Evolutionary conservation across 2,113 vertebrate genomes (phyloP).

Genomic region (Herpailurus yagouaroundi): DNA sequence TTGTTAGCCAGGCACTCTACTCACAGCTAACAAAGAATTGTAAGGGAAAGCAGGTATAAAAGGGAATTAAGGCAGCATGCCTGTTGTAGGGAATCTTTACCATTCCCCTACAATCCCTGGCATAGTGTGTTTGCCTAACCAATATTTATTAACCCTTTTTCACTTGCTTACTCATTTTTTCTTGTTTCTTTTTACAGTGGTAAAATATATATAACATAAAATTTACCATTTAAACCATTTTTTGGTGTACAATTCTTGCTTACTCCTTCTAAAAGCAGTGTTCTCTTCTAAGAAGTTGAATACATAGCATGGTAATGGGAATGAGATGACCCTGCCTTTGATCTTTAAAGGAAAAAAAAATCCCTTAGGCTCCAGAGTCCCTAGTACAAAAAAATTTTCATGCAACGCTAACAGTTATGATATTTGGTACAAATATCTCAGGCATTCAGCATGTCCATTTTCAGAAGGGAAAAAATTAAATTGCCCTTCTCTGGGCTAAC

Average conservation of each 20-base stretch:
- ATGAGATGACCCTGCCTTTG: not conserved
- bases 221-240: not conserved
- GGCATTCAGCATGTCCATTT: not conserved
- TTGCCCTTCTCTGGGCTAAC: conserved; percentile 22
- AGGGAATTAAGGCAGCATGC: not conserved
- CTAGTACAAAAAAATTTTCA: conserved; percentile 27
- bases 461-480: not conserved
- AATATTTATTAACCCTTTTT: not conserved
- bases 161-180: not conserved
- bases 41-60: not conserved
- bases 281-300: not conserved
- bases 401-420: not conserved
- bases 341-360: not conserved
- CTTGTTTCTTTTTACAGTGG: not conserved
- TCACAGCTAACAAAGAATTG: not conserved
- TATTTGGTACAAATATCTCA: not conserved
- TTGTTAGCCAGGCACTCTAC: not conserved
- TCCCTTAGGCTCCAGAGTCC: conserved; percentile 38
- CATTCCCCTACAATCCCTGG: too few relatives aligned
- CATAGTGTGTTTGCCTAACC: not conserved
- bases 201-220: not conserved
- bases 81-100: not conserved
- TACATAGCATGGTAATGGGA: not conserved
- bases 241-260: not conserved
- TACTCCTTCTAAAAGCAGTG: not conserved